These are phyloP conservation scores for Drosophila parvula DNA, from an alignment of 1,140 invertebrate species.

Conservation along the genomic window DNA sequence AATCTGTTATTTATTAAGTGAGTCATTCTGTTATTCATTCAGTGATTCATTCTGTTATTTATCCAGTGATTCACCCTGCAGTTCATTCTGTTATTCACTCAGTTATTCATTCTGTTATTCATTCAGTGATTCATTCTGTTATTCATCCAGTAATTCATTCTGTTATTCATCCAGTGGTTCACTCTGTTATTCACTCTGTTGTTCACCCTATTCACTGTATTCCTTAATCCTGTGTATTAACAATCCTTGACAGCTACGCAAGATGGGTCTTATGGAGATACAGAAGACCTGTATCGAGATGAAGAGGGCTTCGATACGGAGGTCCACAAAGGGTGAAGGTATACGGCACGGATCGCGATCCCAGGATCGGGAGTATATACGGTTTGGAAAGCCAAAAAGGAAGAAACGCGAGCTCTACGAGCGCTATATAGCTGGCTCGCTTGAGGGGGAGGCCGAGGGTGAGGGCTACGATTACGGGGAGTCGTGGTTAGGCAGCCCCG, in stretches of 20 bases:
- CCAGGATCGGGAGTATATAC: too few species aligned
- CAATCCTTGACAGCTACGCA: slow-evolving; percentile 40
- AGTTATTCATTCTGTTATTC: too few species aligned
- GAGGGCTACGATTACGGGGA: not conserved
- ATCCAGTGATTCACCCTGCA: too few species aligned
- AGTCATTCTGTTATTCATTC: too few species aligned
- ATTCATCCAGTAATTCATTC: too few species aligned
- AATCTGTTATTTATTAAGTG: too few species aligned
- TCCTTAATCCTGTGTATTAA: not conserved
- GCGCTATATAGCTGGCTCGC: not conserved
- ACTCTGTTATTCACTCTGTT: not conserved
- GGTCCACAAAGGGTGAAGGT: slow-evolving; percentile 5
- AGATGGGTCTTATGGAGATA: slow-evolving; percentile 53
- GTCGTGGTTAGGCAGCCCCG: not conserved
- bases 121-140: too few species aligned
- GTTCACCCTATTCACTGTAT: not conserved
- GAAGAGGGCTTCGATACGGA: not conserved
- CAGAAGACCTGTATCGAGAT: slow-evolving; percentile 11
- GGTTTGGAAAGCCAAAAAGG: too few species aligned
- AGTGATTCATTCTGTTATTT: too few species aligned
- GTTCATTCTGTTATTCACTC: too few species aligned
- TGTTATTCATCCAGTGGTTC: too few species aligned
- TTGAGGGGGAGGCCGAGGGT: not conserved
- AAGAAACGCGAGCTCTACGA: slow-evolving; percentile 15
- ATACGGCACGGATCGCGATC: not conserved